phyloP scores from a whole-genome alignment of 2,888 invertebrate genomes.

The Notodonta ziczac region DNA sequence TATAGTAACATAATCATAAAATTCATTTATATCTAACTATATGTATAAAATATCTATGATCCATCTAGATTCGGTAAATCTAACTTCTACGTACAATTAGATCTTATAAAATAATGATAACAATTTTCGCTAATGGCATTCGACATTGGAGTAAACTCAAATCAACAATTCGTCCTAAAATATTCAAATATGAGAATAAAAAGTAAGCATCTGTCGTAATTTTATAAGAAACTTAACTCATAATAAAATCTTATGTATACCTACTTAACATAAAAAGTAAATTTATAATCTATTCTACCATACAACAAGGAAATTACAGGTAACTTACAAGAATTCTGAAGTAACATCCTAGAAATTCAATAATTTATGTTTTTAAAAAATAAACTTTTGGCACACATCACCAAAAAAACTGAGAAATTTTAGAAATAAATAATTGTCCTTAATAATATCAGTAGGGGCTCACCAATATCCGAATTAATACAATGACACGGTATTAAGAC shows the following conservation, averaged over 20 bases:
- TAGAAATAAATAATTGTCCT: conserved; percentile 9
- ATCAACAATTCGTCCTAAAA: conserved; percentile 38
- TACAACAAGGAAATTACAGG: conserved; percentile 36
- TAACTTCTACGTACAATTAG: conserved; percentile 26
- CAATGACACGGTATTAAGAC: too few species aligned
- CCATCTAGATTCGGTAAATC: conserved; percentile 35
- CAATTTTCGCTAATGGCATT: conserved; percentile 73
- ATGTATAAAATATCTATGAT: conserved; percentile 40
- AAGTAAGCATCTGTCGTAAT: conserved; percentile 19
- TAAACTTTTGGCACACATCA: conserved; percentile 66
- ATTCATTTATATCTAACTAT: conserved; percentile 48
- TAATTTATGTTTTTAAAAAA: conserved; percentile 45
- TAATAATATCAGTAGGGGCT: too few species aligned
- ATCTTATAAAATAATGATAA: conserved; percentile 34
- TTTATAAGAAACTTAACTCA: conserved; percentile 9
- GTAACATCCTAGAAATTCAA: conserved; percentile 42
- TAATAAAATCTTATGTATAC: background rate
- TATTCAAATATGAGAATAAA: conserved; percentile 45
- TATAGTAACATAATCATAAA: conserved; percentile 56
- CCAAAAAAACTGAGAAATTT: conserved; percentile 49
- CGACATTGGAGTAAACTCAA: conserved; percentile 46
- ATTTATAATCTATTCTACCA: conserved; percentile 14
- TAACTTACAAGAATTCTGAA: conserved; percentile 46
- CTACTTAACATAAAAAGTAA: conserved; percentile 1
- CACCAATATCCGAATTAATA: too few species aligned